Evolutionary conservation across 2,797 vertebrate genomes (phyloP).

Genomic region (Odontamblyopus rebecca): DNA sequence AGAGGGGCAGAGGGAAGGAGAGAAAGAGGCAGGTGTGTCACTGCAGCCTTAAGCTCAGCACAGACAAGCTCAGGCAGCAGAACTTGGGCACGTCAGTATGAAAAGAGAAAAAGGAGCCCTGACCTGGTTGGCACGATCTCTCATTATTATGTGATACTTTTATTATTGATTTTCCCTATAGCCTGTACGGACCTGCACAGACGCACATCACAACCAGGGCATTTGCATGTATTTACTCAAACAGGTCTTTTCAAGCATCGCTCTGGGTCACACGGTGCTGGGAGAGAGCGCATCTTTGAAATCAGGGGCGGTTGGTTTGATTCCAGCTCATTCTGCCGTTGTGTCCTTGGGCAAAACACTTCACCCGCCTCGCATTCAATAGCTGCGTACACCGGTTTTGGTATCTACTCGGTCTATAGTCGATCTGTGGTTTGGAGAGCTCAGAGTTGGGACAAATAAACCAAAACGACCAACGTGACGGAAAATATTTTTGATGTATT

Average conservation of each 20-base stretch:
- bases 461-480: no score
- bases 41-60: constrained; percentile 37
- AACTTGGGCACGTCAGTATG: constrained; percentile 32
- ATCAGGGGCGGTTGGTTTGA: neutral
- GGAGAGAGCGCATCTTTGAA: neutral
- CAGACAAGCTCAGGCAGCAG: constrained; percentile 52
- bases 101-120: constrained; percentile 9
- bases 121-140: neutral
- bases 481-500: no score
- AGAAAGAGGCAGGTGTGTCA: constrained; percentile 64
- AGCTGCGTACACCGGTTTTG: no score
- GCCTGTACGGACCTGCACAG: neutral
- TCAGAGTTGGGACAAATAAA: no score
- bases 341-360: neutral
- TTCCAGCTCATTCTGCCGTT: neutral
- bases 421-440: no score
- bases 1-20: neutral
- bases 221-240: neutral
- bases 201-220: neutral
- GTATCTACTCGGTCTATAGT: no score
- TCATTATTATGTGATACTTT: constrained; percentile 7
- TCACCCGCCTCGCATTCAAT: neutral
- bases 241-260: no score
- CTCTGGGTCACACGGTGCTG: neutral
- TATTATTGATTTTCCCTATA: neutral